Evolutionary conservation across 2,113 vertebrate genomes (phyloP).

Genomic region (Eudyptes chrysolophus): DNA sequence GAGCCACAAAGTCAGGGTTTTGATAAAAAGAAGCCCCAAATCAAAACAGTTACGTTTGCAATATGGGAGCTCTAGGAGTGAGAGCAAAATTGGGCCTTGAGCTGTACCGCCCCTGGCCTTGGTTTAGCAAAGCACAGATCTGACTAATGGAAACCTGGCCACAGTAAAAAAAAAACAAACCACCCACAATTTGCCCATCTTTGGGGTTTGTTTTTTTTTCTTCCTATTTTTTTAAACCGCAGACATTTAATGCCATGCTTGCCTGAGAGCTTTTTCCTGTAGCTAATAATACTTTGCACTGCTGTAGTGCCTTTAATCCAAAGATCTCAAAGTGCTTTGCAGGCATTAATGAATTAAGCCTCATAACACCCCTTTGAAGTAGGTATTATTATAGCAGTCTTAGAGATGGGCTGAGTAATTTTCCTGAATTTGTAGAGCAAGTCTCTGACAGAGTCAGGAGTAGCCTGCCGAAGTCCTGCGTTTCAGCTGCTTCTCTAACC

Average conservation of each 20-base stretch:
- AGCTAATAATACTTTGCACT: constrained; percentile 52
- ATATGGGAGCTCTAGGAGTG: background rate
- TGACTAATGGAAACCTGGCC: background rate
- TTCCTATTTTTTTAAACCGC: background rate
- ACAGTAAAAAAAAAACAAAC: background rate
- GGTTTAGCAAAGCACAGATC: background rate
- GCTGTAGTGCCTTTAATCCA: constrained; percentile 58
- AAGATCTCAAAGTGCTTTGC: constrained; percentile 62
- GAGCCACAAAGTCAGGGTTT: background rate
- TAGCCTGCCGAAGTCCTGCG: background rate
- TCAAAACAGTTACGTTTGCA: background rate
- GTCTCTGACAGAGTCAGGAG: constrained; percentile 51
- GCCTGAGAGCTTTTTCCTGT: constrained; percentile 53
- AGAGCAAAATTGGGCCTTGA: background rate
- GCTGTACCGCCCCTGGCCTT: background rate
- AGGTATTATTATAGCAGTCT: constrained; percentile 59
- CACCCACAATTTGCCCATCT: background rate
- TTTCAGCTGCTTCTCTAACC: background rate
- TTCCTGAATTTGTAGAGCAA: constrained; percentile 52
- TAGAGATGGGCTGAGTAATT: constrained; percentile 52
- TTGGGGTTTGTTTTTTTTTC: background rate
- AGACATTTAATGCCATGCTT: constrained; percentile 40
- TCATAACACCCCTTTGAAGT: constrained; percentile 66
- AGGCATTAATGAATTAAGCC: constrained; percentile 66
- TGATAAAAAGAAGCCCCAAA: background rate